Percentiles rank a stretch among this genome's conserved stretches.
Evolutionary conservation across 2,888 invertebrate genomes (phyloP).

Genomic region (Cephus spinipes): DNA sequence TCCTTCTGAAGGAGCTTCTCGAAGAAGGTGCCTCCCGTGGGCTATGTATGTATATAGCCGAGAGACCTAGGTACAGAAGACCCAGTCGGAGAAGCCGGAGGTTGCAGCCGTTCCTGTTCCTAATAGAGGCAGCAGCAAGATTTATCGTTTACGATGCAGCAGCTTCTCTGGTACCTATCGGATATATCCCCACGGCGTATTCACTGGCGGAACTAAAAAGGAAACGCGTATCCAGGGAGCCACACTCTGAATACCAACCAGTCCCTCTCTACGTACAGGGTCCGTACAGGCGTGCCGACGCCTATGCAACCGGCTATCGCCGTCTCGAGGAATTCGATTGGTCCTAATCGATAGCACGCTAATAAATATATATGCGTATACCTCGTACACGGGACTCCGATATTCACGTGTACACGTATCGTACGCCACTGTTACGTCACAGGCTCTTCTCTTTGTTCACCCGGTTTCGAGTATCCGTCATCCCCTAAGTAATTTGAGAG

Average conservation of each 20-base stretch:
- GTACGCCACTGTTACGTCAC: too few relatives aligned
- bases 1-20: constrained; percentile 8
- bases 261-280: not conserved
- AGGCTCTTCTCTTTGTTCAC: too few relatives aligned
- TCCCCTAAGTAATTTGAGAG: too few relatives aligned
- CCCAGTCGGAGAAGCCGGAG: not conserved
- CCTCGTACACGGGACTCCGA: too few relatives aligned
- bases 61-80: constrained; percentile 5
- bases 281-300: too few relatives aligned
- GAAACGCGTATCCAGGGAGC: constrained; percentile 41
- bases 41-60: not conserved
- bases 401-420: too few relatives aligned
- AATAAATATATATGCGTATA: too few relatives aligned
- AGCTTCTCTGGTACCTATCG: constrained; percentile 25
- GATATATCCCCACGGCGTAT: constrained; percentile 26
- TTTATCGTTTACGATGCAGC: constrained; percentile 50
- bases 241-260: constrained; percentile 47
- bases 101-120: constrained; percentile 19
- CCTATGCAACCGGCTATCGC: too few relatives aligned
- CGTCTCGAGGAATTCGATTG: too few relatives aligned
- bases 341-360: too few relatives aligned
- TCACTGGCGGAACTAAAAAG: constrained; percentile 47
- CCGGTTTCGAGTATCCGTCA: too few relatives aligned
- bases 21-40: constrained; percentile 4
- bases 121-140: constrained; percentile 46